phyloP scores from a whole-genome alignment of 2,888 invertebrate genomes.

The Agapostemon virescens region DNA sequence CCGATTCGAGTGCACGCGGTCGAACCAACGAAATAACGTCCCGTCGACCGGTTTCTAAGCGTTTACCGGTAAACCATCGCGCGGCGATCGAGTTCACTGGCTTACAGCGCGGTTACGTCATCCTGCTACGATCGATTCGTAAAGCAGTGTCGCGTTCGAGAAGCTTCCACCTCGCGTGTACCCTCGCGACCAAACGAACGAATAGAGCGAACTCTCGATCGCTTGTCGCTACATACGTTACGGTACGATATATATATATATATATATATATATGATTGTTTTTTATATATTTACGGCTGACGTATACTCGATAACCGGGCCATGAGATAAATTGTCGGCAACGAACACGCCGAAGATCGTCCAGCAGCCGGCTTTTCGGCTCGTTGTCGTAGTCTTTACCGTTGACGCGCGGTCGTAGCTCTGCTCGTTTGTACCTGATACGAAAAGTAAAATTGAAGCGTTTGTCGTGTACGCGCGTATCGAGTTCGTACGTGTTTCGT shows the following conservation, averaged over 20 bases:
- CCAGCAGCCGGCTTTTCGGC: background rate
- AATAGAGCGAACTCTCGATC: background rate
- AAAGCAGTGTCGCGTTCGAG: conserved; percentile 53
- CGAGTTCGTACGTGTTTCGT: background rate
- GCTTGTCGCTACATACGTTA: too few species aligned
- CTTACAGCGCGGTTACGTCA: conserved; percentile 54
- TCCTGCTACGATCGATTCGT: conserved; percentile 57
- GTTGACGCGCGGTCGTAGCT: background rate
- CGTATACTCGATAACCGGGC: conserved; percentile 32
- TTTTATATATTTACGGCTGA: too few species aligned
- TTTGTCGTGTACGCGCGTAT: background rate
- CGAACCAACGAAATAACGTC: background rate
- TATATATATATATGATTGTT: too few species aligned
- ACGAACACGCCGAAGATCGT: background rate
- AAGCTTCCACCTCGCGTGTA: conserved; percentile 46
- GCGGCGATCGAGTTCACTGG: conserved; percentile 50
- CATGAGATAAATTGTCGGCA: conserved; percentile 31
- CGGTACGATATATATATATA: too few species aligned
- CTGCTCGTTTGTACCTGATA: background rate
- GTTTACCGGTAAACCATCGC: conserved; percentile 20
- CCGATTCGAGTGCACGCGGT: background rate
- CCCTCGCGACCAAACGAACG: background rate
- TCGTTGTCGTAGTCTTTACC: background rate
- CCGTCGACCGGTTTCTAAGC: background rate
- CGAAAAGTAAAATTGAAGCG: background rate